These are phyloP conservation scores for Haliclona indistincta DNA, from an alignment of 37 sponge, comb jelly and placozoan species.

Conservation along the genomic window DNA sequence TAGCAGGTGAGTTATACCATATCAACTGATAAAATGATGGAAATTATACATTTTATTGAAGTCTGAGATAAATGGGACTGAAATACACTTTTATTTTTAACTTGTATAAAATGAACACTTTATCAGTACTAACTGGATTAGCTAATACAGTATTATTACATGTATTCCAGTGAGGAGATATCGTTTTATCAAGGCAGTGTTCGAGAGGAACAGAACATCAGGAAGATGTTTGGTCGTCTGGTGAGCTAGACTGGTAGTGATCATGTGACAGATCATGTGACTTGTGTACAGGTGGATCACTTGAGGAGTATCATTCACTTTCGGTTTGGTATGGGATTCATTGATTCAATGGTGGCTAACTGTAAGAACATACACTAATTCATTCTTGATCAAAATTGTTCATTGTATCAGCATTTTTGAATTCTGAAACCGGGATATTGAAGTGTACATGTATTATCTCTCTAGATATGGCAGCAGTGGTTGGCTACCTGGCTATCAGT, in stretches of 20 bases:
- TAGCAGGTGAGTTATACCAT: too few species aligned
- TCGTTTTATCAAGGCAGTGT: conserved; percentile 91
- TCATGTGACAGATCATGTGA: neutral
- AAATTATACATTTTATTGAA: too few species aligned
- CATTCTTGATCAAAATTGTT: too few species aligned
- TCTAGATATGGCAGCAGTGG: conserved; percentile 86
- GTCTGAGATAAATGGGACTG: too few species aligned
- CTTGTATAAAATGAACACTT: too few species aligned
- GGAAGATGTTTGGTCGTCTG: conserved; percentile 62
- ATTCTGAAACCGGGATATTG: too few species aligned
- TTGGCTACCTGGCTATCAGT: conserved; percentile 84
- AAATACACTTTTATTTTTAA: too few species aligned
- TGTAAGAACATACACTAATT: conserved; percentile 56
- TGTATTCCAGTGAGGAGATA: conserved; percentile 96
- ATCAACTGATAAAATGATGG: too few species aligned
- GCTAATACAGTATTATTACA: too few species aligned
- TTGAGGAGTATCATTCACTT: conserved; percentile 75
- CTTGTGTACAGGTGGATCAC: conserved; percentile 68
- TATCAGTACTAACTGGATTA: too few species aligned
- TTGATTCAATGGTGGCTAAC: conserved; percentile 89
- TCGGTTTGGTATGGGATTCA: conserved; percentile 81
- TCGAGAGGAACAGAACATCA: conserved; percentile 75
- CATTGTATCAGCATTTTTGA: neutral
- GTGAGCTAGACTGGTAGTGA: conserved; percentile 27
- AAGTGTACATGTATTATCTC: too few species aligned